These are phyloP conservation scores for Leptinotarsa peninsularis DNA, from an alignment of 2,888 invertebrate species.

Conservation along the genomic window DNA sequence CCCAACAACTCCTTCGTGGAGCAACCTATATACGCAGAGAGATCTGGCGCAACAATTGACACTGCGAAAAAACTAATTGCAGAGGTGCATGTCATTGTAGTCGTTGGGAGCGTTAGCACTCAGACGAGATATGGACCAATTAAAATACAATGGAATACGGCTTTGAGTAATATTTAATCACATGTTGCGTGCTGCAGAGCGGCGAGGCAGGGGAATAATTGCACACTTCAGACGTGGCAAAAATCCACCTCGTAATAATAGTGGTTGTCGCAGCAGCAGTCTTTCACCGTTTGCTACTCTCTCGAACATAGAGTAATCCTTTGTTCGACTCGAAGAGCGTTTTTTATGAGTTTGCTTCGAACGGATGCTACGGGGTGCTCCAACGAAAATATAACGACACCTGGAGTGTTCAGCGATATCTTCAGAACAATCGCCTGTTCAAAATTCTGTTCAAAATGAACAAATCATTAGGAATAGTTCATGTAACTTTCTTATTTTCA, in stretches of 20 bases:
- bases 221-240: constrained; percentile 26
- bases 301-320: constrained; percentile 7
- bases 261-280: constrained; percentile 14
- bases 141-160: constrained; percentile 33
- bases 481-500: no score
- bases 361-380: no score
- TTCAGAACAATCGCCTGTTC: no score
- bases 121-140: constrained; percentile 32
- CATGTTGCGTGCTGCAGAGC: constrained; percentile 45
- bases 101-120: constrained; percentile 14
- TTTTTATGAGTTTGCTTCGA: no score
- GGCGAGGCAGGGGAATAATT: constrained; percentile 30
- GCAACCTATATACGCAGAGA: constrained; percentile 1
- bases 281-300: constrained; percentile 11
- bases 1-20: not conserved
- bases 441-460: no score
- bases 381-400: no score
- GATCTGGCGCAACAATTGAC: constrained; percentile 21
- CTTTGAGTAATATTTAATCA: constrained; percentile 52
- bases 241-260: constrained; percentile 24
- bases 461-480: no score
- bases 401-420: no score
- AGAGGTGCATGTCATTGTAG: constrained; percentile 15
- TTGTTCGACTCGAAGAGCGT: not conserved
- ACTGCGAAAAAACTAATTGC: constrained; percentile 12